Evolutionary conservation across 2,113 vertebrate species (phyloP).

Genomic region (Prolemur simus): DNA sequence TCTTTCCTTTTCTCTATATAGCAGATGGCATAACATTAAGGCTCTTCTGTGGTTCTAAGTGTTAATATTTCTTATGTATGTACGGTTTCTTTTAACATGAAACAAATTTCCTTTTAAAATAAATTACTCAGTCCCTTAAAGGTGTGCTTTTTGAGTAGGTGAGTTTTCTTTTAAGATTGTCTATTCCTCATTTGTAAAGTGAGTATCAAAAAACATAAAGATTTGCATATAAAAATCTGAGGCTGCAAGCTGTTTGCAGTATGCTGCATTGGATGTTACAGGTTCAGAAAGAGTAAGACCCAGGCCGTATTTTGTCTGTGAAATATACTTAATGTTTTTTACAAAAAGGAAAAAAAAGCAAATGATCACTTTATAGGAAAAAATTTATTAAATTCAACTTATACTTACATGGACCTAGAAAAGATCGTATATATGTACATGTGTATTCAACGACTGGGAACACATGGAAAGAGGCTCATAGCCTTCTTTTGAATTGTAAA

Average conservation of each 20-base stretch:
- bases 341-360: not conserved
- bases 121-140: not conserved
- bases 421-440: not conserved
- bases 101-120: not conserved
- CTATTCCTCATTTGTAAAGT: not conserved
- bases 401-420: not conserved
- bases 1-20: not conserved
- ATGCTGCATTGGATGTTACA: not conserved
- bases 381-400: conserved; percentile 23
- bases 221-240: not conserved
- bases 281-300: not conserved
- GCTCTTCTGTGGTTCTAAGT: conserved; percentile 1
- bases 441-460: not conserved
- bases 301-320: not conserved
- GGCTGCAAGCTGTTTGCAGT: not conserved
- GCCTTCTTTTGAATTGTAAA: not conserved
- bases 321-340: not conserved
- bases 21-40: not conserved
- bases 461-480: not conserved
- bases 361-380: not conserved
- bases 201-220: no score
- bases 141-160: not conserved
- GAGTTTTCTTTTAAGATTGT: not conserved
- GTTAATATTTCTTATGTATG: not conserved
- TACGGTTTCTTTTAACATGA: not conserved